These are phyloP conservation scores for Steatocranus sp. DNA, from an alignment of 2,797 vertebrate species.

Conservation along the genomic window DNA sequence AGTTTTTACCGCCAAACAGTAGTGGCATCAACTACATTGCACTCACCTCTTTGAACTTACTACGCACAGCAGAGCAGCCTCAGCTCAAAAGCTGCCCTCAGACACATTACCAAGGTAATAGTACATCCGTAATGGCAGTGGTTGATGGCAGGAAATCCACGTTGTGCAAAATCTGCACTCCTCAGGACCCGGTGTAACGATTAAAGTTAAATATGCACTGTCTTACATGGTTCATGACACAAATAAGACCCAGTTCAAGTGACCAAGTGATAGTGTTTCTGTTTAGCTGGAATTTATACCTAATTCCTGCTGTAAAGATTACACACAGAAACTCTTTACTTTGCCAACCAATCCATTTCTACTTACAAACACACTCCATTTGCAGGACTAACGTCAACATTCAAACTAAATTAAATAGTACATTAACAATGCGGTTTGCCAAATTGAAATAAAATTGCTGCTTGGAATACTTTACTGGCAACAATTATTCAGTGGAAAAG, in stretches of 20 bases:
- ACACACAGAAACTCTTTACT: background rate
- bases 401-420: background rate
- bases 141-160: slow-evolving; percentile 40
- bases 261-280: slow-evolving; percentile 19
- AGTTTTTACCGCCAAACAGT: slow-evolving; percentile 15
- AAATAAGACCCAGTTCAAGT: slow-evolving; percentile 35
- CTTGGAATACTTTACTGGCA: background rate
- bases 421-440: background rate
- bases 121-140: slow-evolving; percentile 33
- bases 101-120: slow-evolving; percentile 49
- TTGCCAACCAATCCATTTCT: background rate
- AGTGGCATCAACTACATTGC: slow-evolving; percentile 49
- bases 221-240: slow-evolving; percentile 36
- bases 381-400: background rate
- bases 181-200: background rate
- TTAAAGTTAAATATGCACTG: slow-evolving; percentile 53
- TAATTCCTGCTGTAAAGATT: background rate
- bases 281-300: background rate
- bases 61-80: slow-evolving; percentile 12
- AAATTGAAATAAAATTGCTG: background rate
- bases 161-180: slow-evolving; percentile 39
- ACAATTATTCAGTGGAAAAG: background rate
- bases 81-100: slow-evolving; percentile 46
- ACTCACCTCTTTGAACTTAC: slow-evolving; percentile 39
- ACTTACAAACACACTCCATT: background rate